Conservation (phyloP, 2,888 invertebrate species). For the Lycia hirtaria region DNA sequence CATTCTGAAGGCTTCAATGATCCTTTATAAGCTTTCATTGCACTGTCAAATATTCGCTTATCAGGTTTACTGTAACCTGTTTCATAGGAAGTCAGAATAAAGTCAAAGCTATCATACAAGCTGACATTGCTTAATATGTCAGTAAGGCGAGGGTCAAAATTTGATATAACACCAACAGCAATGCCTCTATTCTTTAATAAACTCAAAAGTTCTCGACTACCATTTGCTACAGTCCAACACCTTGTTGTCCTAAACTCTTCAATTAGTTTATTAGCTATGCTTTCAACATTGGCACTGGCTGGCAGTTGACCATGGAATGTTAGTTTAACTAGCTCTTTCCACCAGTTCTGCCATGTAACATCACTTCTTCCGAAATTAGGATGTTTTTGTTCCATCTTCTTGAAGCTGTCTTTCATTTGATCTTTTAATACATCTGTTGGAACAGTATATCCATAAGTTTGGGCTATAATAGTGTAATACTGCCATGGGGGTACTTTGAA, state of each 20-base stretch:
- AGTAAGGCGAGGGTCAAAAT: conserved; percentile 93
- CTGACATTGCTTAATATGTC: conserved; percentile 88
- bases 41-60: conserved; percentile 88
- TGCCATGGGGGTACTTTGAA: conserved; percentile 89
- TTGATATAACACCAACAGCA: conserved; percentile 92
- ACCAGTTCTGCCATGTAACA: conserved; percentile 93
- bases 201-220: conserved; percentile 87
- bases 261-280: conserved; percentile 86
- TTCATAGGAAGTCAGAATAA: conserved; percentile 92
- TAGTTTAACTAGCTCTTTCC: conserved; percentile 88
- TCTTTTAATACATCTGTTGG: conserved; percentile 81
- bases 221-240: conserved; percentile 90
- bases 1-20: conserved; percentile 86
- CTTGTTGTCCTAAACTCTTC: conserved; percentile 88
- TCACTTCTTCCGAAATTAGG: conserved; percentile 92
- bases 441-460: conserved; percentile 88
- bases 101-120: conserved; percentile 90
- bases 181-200: conserved; percentile 79
- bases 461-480: conserved; percentile 90
- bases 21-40: conserved; percentile 77
- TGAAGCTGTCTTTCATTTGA: conserved; percentile 88
- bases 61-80: conserved; percentile 91
- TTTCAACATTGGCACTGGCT: conserved; percentile 49
- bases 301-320: conserved; percentile 86
- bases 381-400: conserved; percentile 87